Percentiles rank a stretch among this genome's conserved stretches.
Evolutionary conservation across 1,140 invertebrate genomes (phyloP).

Genomic region (Calephelis virginiensis): DNA sequence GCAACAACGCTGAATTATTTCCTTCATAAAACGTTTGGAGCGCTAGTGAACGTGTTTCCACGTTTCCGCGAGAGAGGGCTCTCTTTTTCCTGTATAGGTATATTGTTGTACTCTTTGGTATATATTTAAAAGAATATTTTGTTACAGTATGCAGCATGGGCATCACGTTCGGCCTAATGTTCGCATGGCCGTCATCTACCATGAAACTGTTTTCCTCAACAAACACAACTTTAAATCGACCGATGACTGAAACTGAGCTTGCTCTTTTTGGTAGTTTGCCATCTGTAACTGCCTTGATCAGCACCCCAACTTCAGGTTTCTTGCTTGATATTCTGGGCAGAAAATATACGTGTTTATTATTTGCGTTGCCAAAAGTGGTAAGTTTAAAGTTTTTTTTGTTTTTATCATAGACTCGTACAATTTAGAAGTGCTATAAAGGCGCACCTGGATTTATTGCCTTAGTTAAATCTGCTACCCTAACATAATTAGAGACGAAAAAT

Average conservation of each 20-base stretch:
- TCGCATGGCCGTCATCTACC: constrained; percentile 48
- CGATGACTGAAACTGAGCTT: constrained; percentile 45
- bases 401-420: too few relatives aligned
- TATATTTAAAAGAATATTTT: constrained; percentile 2
- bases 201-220: constrained; percentile 39
- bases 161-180: constrained; percentile 42
- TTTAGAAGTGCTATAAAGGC: too few relatives aligned
- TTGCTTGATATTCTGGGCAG: constrained; percentile 45
- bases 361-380: constrained; percentile 38
- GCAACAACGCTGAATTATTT: too few relatives aligned
- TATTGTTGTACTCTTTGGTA: too few relatives aligned
- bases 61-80: too few relatives aligned
- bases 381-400: constrained; percentile 16
- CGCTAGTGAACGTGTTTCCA: too few relatives aligned
- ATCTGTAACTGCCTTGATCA: constrained; percentile 37
- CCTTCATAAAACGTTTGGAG: too few relatives aligned
- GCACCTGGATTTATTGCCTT: too few relatives aligned
- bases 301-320: constrained; percentile 36
- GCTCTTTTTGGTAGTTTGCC: constrained; percentile 45
- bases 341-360: constrained; percentile 37
- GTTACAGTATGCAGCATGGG: constrained; percentile 43
- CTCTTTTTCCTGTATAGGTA: too few relatives aligned
- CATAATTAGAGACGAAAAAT: too few relatives aligned
- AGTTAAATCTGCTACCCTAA: too few relatives aligned
- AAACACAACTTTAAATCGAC: constrained; percentile 43